These are phyloP conservation scores for Anguilla obscura DNA, from an alignment of 2,797 vertebrate genomes.

Conservation along the genomic window DNA sequence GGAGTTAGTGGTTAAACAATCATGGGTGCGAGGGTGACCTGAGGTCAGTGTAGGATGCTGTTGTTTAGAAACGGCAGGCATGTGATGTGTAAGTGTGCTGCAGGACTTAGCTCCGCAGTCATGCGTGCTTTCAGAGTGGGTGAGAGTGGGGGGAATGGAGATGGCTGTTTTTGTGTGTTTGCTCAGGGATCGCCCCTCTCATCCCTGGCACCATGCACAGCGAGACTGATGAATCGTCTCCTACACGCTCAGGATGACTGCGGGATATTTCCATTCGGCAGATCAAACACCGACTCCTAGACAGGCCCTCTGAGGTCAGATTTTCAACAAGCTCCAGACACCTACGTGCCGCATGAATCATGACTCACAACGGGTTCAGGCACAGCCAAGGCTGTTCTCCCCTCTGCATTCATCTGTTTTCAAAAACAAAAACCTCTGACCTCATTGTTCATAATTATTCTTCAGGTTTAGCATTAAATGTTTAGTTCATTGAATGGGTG, in stretches of 20 bases:
- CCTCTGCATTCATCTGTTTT: neutral
- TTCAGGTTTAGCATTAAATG: conserved; percentile 15
- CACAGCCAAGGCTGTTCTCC: conserved; percentile 5
- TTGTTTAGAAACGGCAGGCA: neutral
- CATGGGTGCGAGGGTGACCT: neutral
- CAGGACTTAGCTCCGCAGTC: neutral
- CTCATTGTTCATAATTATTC: conserved; percentile 25
- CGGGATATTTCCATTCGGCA: conserved; percentile 17
- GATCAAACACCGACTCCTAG: conserved; percentile 16
- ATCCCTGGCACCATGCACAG: neutral
- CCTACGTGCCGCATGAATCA: conserved; percentile 22
- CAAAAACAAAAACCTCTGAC: conserved; percentile 15
- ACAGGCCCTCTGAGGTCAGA: conserved; percentile 26
- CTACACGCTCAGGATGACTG: neutral
- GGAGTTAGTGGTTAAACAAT: neutral
- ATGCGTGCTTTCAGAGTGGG: neutral
- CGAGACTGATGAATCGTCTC: conserved; percentile 6
- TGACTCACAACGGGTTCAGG: neutral
- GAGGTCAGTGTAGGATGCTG: neutral
- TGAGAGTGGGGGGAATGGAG: neutral
- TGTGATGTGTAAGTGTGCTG: neutral
- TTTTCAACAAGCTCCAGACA: conserved; percentile 24
- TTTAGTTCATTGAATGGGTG: neutral
- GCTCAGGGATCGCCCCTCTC: neutral
- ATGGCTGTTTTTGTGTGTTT: neutral